These are phyloP conservation scores for Rhinopithecus roxellana DNA, from an alignment of 2,113 vertebrate species.

Conservation along the genomic window DNA sequence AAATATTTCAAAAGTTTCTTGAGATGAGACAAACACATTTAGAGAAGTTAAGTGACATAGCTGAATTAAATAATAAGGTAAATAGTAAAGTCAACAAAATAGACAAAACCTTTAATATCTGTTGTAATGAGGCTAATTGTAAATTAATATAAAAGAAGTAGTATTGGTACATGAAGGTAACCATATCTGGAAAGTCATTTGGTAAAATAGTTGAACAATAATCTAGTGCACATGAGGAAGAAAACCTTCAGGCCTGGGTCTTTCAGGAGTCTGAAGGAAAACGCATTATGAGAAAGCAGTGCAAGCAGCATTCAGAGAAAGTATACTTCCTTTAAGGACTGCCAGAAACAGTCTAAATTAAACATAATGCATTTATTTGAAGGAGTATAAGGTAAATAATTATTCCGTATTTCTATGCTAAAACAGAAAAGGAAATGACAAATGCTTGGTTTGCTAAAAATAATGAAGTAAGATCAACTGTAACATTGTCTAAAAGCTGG, in stretches of 20 bases:
- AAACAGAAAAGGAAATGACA: background rate
- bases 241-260: background rate
- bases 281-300: rapidly evolving
- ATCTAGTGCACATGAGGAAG: background rate
- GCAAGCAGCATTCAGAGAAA: background rate
- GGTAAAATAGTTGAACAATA: background rate
- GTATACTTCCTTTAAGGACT: background rate
- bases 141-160: background rate
- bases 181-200: background rate
- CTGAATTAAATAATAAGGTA: background rate
- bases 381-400: background rate
- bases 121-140: background rate
- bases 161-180: background rate
- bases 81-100: background rate
- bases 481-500: background rate
- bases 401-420: background rate
- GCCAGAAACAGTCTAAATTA: background rate
- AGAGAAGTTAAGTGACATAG: background rate
- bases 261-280: background rate
- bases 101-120: background rate
- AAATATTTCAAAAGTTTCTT: background rate
- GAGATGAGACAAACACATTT: background rate
- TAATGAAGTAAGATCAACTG: background rate
- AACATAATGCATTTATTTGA: background rate
- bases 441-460: background rate